Evolutionary conservation across 2,113 vertebrate species (phyloP).

Genomic region (Camelus dromedarius): DNA sequence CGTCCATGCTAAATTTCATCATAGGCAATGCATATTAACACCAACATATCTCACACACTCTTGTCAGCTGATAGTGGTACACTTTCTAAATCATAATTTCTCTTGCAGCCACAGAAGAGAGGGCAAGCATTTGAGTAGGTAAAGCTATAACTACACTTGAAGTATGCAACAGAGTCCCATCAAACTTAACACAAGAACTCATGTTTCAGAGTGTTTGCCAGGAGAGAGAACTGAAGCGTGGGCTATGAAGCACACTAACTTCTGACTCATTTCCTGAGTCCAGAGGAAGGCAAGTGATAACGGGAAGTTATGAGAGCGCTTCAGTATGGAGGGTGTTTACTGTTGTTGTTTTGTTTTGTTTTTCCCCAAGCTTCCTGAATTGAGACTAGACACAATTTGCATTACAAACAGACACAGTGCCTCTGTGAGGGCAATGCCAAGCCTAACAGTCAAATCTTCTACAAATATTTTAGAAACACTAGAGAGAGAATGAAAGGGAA

Average conservation of each 20-base stretch:
- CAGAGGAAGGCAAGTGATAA: neutral
- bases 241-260: neutral
- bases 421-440: neutral
- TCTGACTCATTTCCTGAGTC: conserved; percentile 11
- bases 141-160: conserved; percentile 26
- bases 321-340: neutral
- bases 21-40: neutral
- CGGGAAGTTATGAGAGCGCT: neutral
- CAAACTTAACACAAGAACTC: conserved; percentile 59
- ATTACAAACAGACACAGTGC: neutral
- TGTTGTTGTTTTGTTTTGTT: neutral
- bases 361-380: neutral
- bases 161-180: conserved; percentile 59
- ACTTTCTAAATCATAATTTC: neutral
- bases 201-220: conserved; percentile 36
- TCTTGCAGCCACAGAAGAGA: neutral
- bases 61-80: neutral
- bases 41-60: neutral
- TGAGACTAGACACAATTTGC: neutral
- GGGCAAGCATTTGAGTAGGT: neutral
- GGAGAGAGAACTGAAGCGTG: conserved; percentile 25
- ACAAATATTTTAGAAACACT: conserved; percentile 14
- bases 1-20: neutral
- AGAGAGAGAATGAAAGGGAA: neutral
- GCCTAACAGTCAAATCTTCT: neutral